phyloP scores from a whole-genome alignment of 2,888 invertebrate genomes.

The Nasonia oneida region DNA sequence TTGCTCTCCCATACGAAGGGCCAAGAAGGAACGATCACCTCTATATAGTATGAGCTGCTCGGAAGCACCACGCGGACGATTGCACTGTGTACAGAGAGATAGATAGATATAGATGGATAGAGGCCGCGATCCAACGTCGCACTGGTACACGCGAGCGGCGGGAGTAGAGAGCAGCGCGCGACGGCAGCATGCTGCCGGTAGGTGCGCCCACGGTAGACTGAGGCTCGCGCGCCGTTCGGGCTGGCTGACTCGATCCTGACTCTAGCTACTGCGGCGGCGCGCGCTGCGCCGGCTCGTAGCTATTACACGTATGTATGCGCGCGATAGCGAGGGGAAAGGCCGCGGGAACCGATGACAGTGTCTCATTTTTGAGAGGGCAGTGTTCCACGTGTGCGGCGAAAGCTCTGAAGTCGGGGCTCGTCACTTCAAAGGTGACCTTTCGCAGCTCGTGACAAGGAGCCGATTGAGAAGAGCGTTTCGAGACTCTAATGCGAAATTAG shows the following conservation, averaged over 20 bases:
- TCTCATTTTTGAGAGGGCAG: no score
- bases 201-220: slow-evolving; percentile 77
- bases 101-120: slow-evolving; percentile 24
- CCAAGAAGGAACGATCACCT: background rate
- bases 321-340: background rate
- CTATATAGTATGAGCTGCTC: background rate
- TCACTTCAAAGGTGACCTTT: no score
- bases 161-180: slow-evolving; percentile 26
- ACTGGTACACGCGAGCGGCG: slow-evolving; percentile 37
- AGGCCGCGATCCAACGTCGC: slow-evolving; percentile 1
- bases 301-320: background rate
- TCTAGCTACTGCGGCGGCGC: slow-evolving; percentile 73
- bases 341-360: background rate
- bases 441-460: no score
- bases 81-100: background rate
- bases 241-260: slow-evolving; percentile 77
- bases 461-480: no score
- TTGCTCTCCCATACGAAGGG: background rate
- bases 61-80: background rate
- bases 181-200: slow-evolving; percentile 73
- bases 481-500: no score
- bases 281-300: slow-evolving; percentile 2
- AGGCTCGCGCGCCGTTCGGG: slow-evolving; percentile 67
- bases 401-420: no score
- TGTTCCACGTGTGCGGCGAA: no score